Evolutionary conservation across 2,113 vertebrate genomes (phyloP).

Genomic region (Rhinopithecus roxellana): DNA sequence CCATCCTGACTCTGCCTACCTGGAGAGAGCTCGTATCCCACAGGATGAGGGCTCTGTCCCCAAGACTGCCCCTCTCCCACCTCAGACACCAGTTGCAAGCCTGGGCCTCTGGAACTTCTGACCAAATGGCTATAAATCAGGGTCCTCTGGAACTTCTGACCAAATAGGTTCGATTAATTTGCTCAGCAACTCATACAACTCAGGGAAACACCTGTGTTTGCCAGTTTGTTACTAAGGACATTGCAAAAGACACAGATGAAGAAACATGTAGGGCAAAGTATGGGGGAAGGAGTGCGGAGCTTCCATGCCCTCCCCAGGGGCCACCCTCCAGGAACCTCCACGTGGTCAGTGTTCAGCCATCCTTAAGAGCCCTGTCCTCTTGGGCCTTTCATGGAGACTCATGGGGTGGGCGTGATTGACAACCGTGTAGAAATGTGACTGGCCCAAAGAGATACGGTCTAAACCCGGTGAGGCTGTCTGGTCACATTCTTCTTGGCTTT

Average conservation of each 20-base stretch:
- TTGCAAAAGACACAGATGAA: not conserved
- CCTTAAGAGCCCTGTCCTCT: not conserved
- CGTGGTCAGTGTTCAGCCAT: not conserved
- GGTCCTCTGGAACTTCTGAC: not conserved
- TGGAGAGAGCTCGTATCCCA: not conserved
- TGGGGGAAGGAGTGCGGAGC: too few relatives aligned
- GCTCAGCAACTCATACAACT: not conserved
- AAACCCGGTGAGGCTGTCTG: not conserved
- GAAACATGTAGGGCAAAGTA: not conserved
- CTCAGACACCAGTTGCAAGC: not conserved
- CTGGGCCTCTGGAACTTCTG: not conserved
- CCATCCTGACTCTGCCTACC: not conserved
- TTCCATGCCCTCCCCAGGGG: not conserved
- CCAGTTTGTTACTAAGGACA: not conserved
- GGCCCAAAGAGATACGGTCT: not conserved
- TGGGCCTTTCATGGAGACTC: not conserved
- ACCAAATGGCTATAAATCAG: not conserved
- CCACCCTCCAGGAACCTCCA: not conserved
- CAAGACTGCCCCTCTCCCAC: too few relatives aligned
- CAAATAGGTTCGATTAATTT: not conserved
- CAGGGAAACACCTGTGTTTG: not conserved
- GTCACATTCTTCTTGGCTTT: not conserved
- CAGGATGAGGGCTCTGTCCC: not conserved
- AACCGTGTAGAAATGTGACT: not conserved
- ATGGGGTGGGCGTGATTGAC: not conserved